Percentiles rank a stretch among this genome's conserved stretches.
Evolutionary conservation across 2,888 invertebrate genomes (phyloP).

Genomic region (Ormyrus rosae): DNA sequence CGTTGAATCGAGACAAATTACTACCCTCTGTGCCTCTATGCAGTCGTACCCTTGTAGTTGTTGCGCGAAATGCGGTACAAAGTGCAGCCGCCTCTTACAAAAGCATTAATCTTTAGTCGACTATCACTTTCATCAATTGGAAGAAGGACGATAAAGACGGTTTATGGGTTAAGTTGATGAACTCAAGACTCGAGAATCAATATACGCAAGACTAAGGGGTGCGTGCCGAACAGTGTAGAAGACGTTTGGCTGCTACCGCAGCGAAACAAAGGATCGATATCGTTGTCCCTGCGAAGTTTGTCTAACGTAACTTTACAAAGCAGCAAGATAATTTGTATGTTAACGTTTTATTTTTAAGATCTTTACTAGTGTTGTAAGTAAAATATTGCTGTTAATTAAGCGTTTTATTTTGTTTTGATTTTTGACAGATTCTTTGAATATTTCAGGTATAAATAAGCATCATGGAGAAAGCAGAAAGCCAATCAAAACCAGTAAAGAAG

Average conservation of each 20-base stretch:
- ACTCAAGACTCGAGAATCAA: conserved; percentile 21
- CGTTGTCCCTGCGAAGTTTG: not conserved
- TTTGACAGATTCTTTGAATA: too few relatives aligned
- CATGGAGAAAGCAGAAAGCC: conserved; percentile 66
- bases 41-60: not conserved
- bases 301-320: too few relatives aligned
- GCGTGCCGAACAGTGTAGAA: conserved; percentile 8
- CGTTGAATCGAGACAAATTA: not conserved
- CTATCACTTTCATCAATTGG: not conserved
- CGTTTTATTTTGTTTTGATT: too few relatives aligned
- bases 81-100: not conserved
- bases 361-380: too few relatives aligned
- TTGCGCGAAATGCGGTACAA: conserved; percentile 12
- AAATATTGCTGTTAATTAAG: too few relatives aligned
- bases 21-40: not conserved
- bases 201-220: not conserved
- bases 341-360: conserved; percentile 1
- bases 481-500: conserved; percentile 63
- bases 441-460: conserved; percentile 32
- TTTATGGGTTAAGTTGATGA: not conserved
- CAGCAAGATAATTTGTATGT: not conserved
- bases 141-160: not conserved
- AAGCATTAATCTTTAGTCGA: not conserved
- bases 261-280: conserved; percentile 41
- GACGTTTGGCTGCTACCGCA: conserved; percentile 7